phyloP scores from a whole-genome alignment of 2,888 invertebrate genomes.

The Palloptera scutellata region DNA sequence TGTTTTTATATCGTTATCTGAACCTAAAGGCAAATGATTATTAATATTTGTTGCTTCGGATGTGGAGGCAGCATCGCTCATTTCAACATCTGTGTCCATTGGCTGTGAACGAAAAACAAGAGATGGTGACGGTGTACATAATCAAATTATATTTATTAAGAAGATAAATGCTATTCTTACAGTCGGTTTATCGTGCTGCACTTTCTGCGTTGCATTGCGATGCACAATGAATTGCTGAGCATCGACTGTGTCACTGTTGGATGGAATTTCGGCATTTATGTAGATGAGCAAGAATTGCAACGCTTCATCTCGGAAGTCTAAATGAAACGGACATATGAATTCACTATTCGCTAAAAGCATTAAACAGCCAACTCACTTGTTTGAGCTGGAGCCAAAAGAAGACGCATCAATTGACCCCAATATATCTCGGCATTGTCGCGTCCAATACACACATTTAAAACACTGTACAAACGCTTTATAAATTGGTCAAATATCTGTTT shows the following conservation, averaged over 20 bases:
- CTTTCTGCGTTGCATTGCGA: slow-evolving; percentile 41
- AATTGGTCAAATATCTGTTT: slow-evolving; percentile 54
- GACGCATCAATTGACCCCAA: slow-evolving; percentile 57
- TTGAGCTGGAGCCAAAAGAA: slow-evolving; percentile 46
- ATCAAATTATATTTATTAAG: slow-evolving; percentile 4
- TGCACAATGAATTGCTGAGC: slow-evolving; percentile 53
- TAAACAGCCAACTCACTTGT: slow-evolving; percentile 44
- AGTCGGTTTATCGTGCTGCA: background rate
- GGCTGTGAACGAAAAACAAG: slow-evolving; percentile 46
- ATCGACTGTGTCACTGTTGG: slow-evolving; percentile 45
- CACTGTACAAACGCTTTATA: slow-evolving; percentile 56
- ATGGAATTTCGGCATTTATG: slow-evolving; percentile 51
- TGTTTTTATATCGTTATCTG: slow-evolving; percentile 29
- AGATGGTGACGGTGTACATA: slow-evolving; percentile 22
- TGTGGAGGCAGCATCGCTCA: slow-evolving; percentile 47
- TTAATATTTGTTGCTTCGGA: slow-evolving; percentile 36
- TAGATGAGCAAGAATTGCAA: slow-evolving; percentile 51
- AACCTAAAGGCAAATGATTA: slow-evolving; percentile 17
- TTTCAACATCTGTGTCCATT: slow-evolving; percentile 67
- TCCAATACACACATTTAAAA: slow-evolving; percentile 59
- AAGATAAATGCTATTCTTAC: background rate
- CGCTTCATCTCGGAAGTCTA: slow-evolving; percentile 55
- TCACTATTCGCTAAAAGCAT: background rate
- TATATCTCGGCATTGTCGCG: slow-evolving; percentile 57
- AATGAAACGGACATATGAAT: slow-evolving; percentile 1